phyloP scores from a whole-genome alignment of 2,888 invertebrate species.

The Lasius platythorax region DNA sequence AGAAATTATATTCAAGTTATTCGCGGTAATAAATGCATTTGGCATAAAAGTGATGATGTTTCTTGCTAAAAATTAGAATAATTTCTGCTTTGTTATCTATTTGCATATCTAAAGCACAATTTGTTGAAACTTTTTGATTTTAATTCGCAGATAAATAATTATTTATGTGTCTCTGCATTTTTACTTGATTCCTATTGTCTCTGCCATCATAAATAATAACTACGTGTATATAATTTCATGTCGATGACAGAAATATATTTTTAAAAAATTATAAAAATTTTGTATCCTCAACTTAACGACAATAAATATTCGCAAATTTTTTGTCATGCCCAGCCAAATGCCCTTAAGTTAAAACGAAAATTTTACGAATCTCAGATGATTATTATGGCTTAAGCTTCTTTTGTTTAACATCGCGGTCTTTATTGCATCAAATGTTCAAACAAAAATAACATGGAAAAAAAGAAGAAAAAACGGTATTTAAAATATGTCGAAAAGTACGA shows the following conservation, averaged over 20 bases:
- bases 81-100: not conserved
- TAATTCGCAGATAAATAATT: not conserved
- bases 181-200: not conserved
- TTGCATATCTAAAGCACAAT: not conserved
- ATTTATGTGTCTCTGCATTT: not conserved
- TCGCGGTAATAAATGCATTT: not conserved
- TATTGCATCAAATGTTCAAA: not conserved
- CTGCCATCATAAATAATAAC: not conserved
- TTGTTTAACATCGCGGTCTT: not conserved
- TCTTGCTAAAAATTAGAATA: not conserved
- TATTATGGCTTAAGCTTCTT: constrained; percentile 28
- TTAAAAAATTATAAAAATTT: constrained; percentile 11
- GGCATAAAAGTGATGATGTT: not conserved
- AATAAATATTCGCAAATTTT: not conserved
- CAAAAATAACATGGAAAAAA: constrained; percentile 18
- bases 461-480: not conserved
- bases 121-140: not conserved
- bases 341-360: constrained; percentile 37
- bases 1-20: not conserved
- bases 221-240: not conserved
- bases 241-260: not conserved
- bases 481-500: not conserved
- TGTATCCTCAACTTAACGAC: not conserved
- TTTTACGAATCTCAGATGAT: constrained; percentile 36
- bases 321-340: not conserved